Percentiles rank a stretch among this genome's conserved stretches.
These are phyloP conservation scores for Squalus acanthias DNA, from an alignment of 2,797 vertebrate genomes.

Conservation along the genomic window DNA sequence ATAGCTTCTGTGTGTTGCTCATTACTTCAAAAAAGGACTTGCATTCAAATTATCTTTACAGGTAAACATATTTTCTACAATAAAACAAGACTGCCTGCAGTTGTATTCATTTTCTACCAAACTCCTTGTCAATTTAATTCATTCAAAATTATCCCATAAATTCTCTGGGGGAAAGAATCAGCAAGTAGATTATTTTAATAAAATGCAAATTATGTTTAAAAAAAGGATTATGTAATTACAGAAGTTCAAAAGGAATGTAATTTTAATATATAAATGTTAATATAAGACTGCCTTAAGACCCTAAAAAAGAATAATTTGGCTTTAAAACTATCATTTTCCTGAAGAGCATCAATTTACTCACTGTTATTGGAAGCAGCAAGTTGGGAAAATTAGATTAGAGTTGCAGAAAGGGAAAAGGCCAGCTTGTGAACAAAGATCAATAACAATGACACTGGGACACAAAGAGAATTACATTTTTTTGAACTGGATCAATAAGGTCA, in stretches of 20 bases:
- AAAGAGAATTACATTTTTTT: slow-evolving; percentile 16
- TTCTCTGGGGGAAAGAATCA: slow-evolving; percentile 3
- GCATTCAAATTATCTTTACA: slow-evolving; percentile 6
- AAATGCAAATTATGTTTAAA: slow-evolving; percentile 5
- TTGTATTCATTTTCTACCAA: not conserved
- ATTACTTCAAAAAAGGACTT: slow-evolving; percentile 7
- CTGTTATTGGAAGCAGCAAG: not conserved
- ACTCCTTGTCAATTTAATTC: slow-evolving; percentile 6
- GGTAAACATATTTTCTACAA: not conserved
- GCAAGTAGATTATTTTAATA: not conserved
- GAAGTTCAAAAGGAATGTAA: slow-evolving; percentile 11
- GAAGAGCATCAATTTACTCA: slow-evolving; percentile 1
- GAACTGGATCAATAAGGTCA: slow-evolving; percentile 18
- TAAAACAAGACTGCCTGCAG: not conserved
- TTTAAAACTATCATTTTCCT: not conserved
- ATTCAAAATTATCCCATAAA: slow-evolving; percentile 12
- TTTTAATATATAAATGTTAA: not conserved
- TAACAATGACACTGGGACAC: slow-evolving; percentile 19
- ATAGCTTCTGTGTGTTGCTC: not conserved
- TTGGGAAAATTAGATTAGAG: not conserved
- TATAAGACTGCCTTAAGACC: not conserved
- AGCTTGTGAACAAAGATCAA: slow-evolving; percentile 2
- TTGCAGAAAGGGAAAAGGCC: not conserved
- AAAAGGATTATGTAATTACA: not conserved
- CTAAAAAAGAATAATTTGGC: not conserved